Percentiles rank a stretch among this genome's conserved stretches.
Evolutionary conservation across 2,797 vertebrate genomes (phyloP).

Genomic region (Hippopotamyrus pictus): DNA sequence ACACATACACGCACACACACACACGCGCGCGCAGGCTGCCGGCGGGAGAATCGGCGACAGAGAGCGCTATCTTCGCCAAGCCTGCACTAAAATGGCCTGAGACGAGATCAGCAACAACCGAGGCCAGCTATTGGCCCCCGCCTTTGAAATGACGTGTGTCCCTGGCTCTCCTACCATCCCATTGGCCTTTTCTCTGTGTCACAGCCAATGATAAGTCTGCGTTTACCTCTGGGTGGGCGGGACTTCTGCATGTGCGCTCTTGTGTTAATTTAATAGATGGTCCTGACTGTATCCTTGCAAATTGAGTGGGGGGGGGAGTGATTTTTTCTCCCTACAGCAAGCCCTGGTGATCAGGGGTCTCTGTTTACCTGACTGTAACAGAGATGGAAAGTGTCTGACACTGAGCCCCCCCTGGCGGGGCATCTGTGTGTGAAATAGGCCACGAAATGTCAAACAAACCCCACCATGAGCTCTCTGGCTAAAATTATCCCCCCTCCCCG

Average conservation of each 20-base stretch:
- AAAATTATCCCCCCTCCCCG: constrained; percentile 20
- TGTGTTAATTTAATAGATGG: constrained; percentile 12
- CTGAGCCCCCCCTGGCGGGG: constrained; percentile 23
- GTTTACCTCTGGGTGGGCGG: neutral
- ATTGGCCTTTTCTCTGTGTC: neutral
- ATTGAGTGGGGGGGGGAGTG: neutral
- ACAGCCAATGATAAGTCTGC: neutral
- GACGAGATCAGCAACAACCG: neutral
- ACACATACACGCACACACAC: neutral
- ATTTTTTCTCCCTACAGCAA: neutral
- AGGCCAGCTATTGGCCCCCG: neutral
- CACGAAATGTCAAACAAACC: constrained; percentile 66
- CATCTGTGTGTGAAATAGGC: constrained; percentile 60
- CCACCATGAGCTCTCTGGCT: constrained; percentile 9
- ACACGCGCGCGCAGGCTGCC: neutral
- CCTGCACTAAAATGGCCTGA: neutral
- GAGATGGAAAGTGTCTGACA: neutral
- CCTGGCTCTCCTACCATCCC: neutral
- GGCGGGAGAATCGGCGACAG: neutral
- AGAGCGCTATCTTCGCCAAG: neutral
- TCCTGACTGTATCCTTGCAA: neutral
- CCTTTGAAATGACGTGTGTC: neutral
- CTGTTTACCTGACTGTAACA: constrained; percentile 11
- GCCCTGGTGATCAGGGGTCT: neutral
- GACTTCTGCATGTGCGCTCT: no score